Evolutionary conservation across 2,888 invertebrate species (phyloP).

Genomic region (Volucella zonaria): DNA sequence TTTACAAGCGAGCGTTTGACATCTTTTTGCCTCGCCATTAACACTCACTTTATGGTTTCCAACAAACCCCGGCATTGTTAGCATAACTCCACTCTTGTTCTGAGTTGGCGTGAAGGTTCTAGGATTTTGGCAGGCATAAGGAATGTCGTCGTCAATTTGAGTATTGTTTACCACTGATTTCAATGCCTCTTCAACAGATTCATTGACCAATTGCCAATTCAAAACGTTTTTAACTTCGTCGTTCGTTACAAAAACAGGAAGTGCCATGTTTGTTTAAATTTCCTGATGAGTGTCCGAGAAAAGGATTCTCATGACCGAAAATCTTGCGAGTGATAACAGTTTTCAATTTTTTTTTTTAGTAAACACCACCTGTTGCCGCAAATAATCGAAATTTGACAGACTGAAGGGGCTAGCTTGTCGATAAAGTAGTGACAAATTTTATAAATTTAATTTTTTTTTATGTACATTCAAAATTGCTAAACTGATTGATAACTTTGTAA

Average conservation of each 20-base stretch:
- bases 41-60: constrained; percentile 78
- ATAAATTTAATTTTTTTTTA: neutral
- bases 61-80: constrained; percentile 83
- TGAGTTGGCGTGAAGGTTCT: constrained; percentile 78
- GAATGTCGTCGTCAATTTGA: constrained; percentile 20
- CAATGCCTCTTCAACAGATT: constrained; percentile 82
- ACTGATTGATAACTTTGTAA: too few relatives aligned
- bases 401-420: neutral
- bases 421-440: neutral
- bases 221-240: constrained; percentile 80
- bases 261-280: constrained; percentile 33
- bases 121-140: constrained; percentile 79
- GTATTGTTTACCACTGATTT: constrained; percentile 77
- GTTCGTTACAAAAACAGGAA: constrained; percentile 78
- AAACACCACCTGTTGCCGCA: neutral
- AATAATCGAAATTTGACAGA: neutral
- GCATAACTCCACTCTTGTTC: constrained; percentile 76
- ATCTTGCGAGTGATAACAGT: neutral
- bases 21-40: constrained; percentile 25
- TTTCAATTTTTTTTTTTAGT: neutral
- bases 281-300: neutral
- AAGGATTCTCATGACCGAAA: too few relatives aligned
- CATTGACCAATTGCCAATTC: constrained; percentile 81
- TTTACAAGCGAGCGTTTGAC: constrained; percentile 83
- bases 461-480: neutral